These are phyloP conservation scores for Paraplagusia blochii DNA, from an alignment of 2,113 vertebrate genomes.

Conservation along the genomic window DNA sequence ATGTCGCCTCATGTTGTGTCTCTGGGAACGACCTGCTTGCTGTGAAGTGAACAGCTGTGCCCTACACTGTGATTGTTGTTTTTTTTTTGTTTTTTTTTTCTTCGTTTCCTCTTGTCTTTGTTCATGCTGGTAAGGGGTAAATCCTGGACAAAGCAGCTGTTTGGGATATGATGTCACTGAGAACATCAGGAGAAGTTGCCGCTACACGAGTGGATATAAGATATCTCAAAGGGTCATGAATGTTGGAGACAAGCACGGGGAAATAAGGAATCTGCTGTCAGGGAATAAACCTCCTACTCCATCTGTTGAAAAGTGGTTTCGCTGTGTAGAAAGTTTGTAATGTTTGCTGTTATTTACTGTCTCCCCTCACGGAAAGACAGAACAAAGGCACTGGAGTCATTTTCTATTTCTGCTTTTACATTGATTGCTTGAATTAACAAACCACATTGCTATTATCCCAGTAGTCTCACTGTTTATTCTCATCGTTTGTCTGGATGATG, in stretches of 20 bases:
- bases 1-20: constrained; percentile 58
- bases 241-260: constrained; percentile 21
- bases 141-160: constrained; percentile 31
- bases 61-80: constrained; percentile 35
- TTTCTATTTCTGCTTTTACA: constrained; percentile 57
- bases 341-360: constrained; percentile 20
- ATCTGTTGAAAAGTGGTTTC: constrained; percentile 23
- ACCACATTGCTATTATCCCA: constrained; percentile 34
- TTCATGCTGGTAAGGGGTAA: constrained; percentile 10
- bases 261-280: constrained; percentile 40
- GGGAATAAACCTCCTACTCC: constrained; percentile 29
- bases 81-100: constrained; percentile 22
- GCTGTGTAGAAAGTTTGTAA: constrained; percentile 14
- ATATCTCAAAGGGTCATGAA: constrained; percentile 23
- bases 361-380: constrained; percentile 20
- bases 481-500: constrained; percentile 35
- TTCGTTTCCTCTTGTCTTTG: constrained; percentile 30
- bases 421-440: constrained; percentile 60
- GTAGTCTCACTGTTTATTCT: constrained; percentile 43
- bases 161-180: constrained; percentile 49
- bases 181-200: constrained; percentile 26
- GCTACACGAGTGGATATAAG: constrained; percentile 23
- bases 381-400: constrained; percentile 57
- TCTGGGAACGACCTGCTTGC: constrained; percentile 41
- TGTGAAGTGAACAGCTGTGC: constrained; percentile 62